Evolutionary conservation across 2,888 invertebrate species (phyloP).

Genomic region (Danaus chrysippus): DNA sequence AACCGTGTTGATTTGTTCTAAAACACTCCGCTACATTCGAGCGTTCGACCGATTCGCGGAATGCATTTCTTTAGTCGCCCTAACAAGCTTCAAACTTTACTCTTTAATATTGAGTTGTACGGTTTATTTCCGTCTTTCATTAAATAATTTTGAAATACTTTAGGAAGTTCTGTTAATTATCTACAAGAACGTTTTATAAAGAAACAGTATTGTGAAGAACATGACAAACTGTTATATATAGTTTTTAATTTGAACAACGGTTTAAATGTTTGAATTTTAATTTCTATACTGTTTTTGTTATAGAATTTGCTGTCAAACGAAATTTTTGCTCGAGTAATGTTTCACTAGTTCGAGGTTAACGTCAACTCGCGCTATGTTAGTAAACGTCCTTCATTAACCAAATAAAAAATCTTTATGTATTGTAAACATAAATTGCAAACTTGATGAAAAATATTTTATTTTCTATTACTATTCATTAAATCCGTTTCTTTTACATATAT

Average conservation of each 20-base stretch:
- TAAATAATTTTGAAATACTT: slow-evolving; percentile 21
- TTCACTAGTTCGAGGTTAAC: slow-evolving; percentile 8
- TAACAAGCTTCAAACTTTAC: slow-evolving; percentile 28
- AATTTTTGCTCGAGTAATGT: slow-evolving; percentile 7
- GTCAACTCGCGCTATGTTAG: slow-evolving; percentile 13
- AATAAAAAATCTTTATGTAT: slow-evolving; percentile 10
- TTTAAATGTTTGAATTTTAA: too few species aligned
- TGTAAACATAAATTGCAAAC: not conserved
- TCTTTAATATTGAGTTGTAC: slow-evolving; percentile 26
- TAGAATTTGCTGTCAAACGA: slow-evolving; percentile 1
- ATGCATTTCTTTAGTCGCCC: slow-evolving; percentile 36
- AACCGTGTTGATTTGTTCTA: slow-evolving; percentile 63
- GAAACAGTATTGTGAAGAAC: too few species aligned
- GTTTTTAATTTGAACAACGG: too few species aligned
- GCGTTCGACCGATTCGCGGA: slow-evolving; percentile 34
- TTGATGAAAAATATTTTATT: too few species aligned
- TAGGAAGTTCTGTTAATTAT: slow-evolving; percentile 8
- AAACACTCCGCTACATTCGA: slow-evolving; percentile 35
- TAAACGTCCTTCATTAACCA: slow-evolving; percentile 9
- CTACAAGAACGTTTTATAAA: not conserved
- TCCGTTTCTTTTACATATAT: too few species aligned
- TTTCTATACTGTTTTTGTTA: too few species aligned
- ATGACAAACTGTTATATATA: too few species aligned
- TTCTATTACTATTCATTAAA: too few species aligned
- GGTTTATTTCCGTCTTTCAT: slow-evolving; percentile 20